Percentiles rank a stretch among this genome's conserved stretches.
These are phyloP conservation scores for Macrosoma leucophasiata DNA, from an alignment of 2,888 invertebrate genomes.

Conservation along the genomic window DNA sequence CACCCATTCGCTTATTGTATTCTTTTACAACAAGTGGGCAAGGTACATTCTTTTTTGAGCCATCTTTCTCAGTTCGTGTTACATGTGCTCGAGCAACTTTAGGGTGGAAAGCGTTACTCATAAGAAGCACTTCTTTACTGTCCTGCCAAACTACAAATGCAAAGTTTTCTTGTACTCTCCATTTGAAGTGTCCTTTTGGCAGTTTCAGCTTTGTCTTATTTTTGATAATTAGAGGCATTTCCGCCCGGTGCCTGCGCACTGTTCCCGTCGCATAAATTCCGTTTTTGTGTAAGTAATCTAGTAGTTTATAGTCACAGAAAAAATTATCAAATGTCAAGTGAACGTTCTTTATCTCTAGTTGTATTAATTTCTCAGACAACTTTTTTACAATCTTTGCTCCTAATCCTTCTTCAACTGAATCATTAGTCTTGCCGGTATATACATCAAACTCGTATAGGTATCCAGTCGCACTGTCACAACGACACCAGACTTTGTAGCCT, in stretches of 20 bases:
- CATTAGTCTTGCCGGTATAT: slow-evolving; percentile 27
- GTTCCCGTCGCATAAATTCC: slow-evolving; percentile 16
- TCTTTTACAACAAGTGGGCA: neutral
- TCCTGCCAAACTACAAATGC: slow-evolving; percentile 26
- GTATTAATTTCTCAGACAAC: neutral
- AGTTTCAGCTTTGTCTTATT: slow-evolving; percentile 1
- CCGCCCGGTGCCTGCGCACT: slow-evolving; percentile 15
- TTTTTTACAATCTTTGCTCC: slow-evolving; percentile 15
- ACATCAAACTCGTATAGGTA: slow-evolving; percentile 29
- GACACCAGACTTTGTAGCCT: slow-evolving; percentile 13
- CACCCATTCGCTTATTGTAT: slow-evolving; percentile 33
- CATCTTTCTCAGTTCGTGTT: neutral
- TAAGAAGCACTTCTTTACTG: slow-evolving; percentile 23
- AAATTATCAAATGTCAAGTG: slow-evolving; percentile 21
- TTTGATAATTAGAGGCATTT: neutral
- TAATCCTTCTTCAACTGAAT: slow-evolving; percentile 26
- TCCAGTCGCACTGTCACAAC: slow-evolving; percentile 23
- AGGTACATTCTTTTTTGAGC: neutral
- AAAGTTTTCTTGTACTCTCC: slow-evolving; percentile 21
- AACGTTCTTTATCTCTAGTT: slow-evolving; percentile 4
- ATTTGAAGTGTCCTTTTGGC: slow-evolving; percentile 4
- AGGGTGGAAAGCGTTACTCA: slow-evolving; percentile 15
- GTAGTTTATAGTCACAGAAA: slow-evolving; percentile 8
- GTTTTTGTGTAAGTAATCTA: slow-evolving; percentile 11
- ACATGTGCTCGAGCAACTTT: slow-evolving; percentile 7